Conservation (phyloP, 1,140 invertebrate species). For the Carposina sasakii region DNA sequence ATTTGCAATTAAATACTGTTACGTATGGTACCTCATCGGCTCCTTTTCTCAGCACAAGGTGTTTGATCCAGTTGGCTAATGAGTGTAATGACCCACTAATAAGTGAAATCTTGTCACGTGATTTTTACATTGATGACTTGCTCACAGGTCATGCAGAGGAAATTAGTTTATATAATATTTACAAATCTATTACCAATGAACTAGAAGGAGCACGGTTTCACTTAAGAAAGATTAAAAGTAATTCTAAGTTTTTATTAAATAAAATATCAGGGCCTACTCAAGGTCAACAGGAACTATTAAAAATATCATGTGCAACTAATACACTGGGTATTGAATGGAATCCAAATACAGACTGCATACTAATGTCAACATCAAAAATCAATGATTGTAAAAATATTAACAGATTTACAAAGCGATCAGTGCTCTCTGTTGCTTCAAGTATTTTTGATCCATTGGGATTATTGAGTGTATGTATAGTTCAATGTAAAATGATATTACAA, state of each 20-base stretch:
- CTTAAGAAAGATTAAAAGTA: neutral
- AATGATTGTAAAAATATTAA: neutral
- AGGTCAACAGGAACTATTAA: conserved; percentile 11
- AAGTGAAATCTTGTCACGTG: neutral
- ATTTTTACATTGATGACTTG: neutral
- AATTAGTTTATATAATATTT: neutral
- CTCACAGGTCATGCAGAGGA: neutral
- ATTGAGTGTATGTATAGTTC: neutral
- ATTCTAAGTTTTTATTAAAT: neutral
- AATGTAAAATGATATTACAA: neutral
- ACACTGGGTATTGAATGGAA: conserved; percentile 2
- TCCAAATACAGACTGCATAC: neutral
- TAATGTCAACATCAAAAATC: neutral
- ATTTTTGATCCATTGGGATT: neutral
- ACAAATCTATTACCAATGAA: neutral
- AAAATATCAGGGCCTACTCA: neutral
- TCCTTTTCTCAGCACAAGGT: neutral
- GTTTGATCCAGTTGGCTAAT: neutral
- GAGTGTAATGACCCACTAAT: neutral
- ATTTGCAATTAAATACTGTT: neutral
- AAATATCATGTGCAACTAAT: conserved; percentile 5
- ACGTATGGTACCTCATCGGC: neutral
- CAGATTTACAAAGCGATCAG: neutral
- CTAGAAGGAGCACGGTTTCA: neutral
- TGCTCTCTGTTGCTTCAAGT: neutral